These are phyloP conservation scores for Rachycentron canadum DNA, from an alignment of 2,797 vertebrate genomes.

Conservation along the genomic window DNA sequence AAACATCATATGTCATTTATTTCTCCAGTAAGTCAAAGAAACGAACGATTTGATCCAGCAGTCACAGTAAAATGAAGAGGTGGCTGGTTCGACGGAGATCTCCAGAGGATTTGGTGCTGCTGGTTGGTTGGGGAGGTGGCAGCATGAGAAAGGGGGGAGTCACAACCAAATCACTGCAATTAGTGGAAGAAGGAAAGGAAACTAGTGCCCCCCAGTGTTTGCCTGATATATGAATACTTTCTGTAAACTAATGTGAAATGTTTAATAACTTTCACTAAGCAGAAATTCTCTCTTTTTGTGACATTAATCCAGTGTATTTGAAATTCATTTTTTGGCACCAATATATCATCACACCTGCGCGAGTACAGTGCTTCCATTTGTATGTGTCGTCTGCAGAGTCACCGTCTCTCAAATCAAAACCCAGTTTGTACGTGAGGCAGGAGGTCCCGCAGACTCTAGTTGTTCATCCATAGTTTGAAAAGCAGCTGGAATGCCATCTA, in stretches of 20 bases:
- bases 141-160: constrained; percentile 29
- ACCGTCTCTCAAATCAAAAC: constrained; percentile 3
- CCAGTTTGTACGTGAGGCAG: background rate
- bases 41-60: constrained; percentile 59
- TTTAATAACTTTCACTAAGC: background rate
- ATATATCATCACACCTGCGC: background rate
- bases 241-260: constrained; percentile 16
- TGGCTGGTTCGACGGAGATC: constrained; percentile 54
- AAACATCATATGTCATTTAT: constrained; percentile 33
- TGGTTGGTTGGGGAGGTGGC: constrained; percentile 55
- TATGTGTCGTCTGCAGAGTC: constrained; percentile 7
- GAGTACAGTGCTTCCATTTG: too few species aligned
- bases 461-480: constrained; percentile 9
- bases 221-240: constrained; percentile 43
- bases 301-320: constrained; percentile 19
- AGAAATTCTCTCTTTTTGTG: background rate
- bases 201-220: constrained; percentile 81
- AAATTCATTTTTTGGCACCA: constrained; percentile 11
- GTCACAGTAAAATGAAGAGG: constrained; percentile 50
- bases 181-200: constrained; percentile 69
- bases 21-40: constrained; percentile 39
- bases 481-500: constrained; percentile 26
- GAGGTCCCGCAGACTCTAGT: background rate
- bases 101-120: constrained; percentile 63
- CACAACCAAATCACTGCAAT: constrained; percentile 73